Evolutionary conservation across 2,797 vertebrate species (phyloP), one percentile per base, ranked within the genome.

Genomic region (Tarsius wallacei): DNA sequence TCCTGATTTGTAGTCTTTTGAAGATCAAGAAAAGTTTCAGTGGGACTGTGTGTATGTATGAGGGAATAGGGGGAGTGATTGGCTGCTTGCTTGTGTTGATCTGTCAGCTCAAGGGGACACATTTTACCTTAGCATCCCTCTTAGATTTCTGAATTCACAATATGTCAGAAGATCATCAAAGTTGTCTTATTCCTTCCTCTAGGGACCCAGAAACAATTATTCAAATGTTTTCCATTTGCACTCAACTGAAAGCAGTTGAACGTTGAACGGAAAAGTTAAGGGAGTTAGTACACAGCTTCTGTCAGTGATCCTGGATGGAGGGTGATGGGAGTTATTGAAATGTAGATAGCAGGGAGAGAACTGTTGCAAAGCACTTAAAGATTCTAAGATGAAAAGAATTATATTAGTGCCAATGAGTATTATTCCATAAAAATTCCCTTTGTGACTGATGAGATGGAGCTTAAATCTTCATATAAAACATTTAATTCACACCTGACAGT

Each of bases 401-500:
- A 33, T 86, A 91, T 96, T 73, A 96, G 87, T 93, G 88, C 97
- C 92, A 94, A 93, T 0, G 13, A 97, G 87, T 86, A 97, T 87
- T 95, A 97, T 96, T 96, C 92, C 92, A 97, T 96, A 97, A 97
- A 97, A 97, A 96, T 87, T 85, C 90, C 87, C 94, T 90, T 95
- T 97, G 93, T 97, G 87, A 95, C 89, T 96, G 94, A 96, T 96
- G 90, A 97, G 94, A 96, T 97, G 95, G 87, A 96, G 93, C 87
- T 89, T 87, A 97, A 82, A 90, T 82, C 97, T 96, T 96, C 97
- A 97, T 95, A 96, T 93, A 98, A 96, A 97, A 95, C 96, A 94
- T 93, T 98, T 97, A 97, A 98, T 97, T 98, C 96, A 97, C 93
- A 98, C 97, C 93, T 97, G 93, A 98, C 96, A 93, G 93, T 74